Base-by-base conservation (phyloP, 2,797 vertebrate species). In the Tolypeutes matacus region DNA sequence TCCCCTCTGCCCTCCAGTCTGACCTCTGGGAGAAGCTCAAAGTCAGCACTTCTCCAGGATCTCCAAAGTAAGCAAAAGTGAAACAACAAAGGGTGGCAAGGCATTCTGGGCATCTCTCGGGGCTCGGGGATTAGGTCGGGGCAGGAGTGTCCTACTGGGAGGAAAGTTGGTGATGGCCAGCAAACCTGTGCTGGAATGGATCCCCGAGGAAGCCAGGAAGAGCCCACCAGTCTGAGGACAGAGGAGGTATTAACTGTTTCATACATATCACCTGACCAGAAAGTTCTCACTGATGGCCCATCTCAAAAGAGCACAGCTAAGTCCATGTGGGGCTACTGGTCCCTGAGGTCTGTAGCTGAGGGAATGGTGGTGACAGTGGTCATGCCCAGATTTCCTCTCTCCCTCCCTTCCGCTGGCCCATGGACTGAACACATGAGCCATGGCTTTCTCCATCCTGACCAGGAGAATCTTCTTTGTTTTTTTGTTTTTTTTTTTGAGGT, bases 281-380 rank as follows among this genome's bases (percentile, higher is more conserved):
- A 3, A 42, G 18, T n/a, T 27, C 53, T 75, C 46, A 29, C 25
- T 5, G 58, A 60, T 90, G 10, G 70, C 25, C 9, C 12, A 5
- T 67, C 67, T 62, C 42, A 56, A 15, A 21, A 2, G 23, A 36
- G 73, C 9, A 29, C 10, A 62, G 64, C 29, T 62, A 34, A 73
- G 46, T 27, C 49, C n/a, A 3, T 1, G 0, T 25, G n/a, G 14
- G 42, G 73, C 46, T 1, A 15, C 58, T n/a, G 29, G 31, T 21
- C 42, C 49, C 62, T 27, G 27, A 17, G 20, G 11, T 53, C n/a
- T 82, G 29, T 5, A 13, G 0, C 3, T 2, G 31, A 81, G 39
- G 53, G 60, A 5, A 0, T 2, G 49, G 82, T 25, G 25, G 27
- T 36, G 18, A 42, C 7, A 27, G 67, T n/a, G 31, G 18, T 14